Base-by-base conservation (phyloP, 2,113 vertebrate genomes). In the Muntiacus reevesi region DNA sequence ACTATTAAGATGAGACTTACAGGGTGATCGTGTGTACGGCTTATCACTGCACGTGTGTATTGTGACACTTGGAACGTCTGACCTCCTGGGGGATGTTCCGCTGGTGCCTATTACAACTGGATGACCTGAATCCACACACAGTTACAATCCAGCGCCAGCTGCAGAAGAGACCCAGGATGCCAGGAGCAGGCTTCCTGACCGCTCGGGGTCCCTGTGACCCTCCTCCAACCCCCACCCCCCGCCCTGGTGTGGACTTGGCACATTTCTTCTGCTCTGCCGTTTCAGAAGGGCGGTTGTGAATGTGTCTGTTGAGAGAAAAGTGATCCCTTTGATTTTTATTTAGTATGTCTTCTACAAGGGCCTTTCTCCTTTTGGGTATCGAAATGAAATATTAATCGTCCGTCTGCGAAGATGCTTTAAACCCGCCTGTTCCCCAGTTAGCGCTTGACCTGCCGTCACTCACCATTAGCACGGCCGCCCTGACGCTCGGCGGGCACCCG, bases 171-270 rank as follows among this genome's bases (percentile, higher is more conserved):
- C 3, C 62, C 3, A 1, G 28, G 21, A 0, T 1, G 1, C 0
- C 2, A 2, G 0, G 1, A 9, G 50, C 28, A 25, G 60, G 21
- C 2, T 27, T n/a, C 83, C 33, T 59, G 0, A 7, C 6, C 8
- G 1, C 23, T 0, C 4, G 0, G 0, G 79, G 30, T 2, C 23
- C 12, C 1, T 15, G 28, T 4, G 57, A 13, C 1, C 7, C 7
- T 47, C 62, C 7, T 17, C 17, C 5, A 50, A 50, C 8, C 47
- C 47, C 12, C 47, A 0, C 47, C 45, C 47, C 1, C 47, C 45
- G 47, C 47, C 47, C 60, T 3, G 15, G 14, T 1, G 45, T 7
- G 3, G 27, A 1, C 33, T 2, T 5, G 50, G 21, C 7, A 1
- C 1, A n/a, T 14, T 21, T 1, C 33, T 0, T 52, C 23, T 8